phyloP scores from a whole-genome alignment of 1,140 invertebrate species.

The Zaprionus camerounensis region DNA sequence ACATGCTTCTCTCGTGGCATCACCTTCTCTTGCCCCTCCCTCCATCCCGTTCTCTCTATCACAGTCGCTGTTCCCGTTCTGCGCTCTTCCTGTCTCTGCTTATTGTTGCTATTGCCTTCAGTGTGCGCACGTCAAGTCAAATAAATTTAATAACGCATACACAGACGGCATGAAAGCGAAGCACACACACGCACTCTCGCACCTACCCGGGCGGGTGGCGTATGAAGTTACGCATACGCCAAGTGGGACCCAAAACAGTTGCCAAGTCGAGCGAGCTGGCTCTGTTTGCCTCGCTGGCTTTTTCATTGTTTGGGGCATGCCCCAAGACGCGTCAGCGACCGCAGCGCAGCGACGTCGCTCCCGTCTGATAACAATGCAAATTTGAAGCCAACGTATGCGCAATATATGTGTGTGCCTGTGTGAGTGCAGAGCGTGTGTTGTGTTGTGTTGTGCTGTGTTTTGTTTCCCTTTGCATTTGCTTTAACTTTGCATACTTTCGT shows the following conservation, averaged over 20 bases:
- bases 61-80: background rate
- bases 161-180: constrained; percentile 69
- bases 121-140: constrained; percentile 77
- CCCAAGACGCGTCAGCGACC: constrained; percentile 74
- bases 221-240: constrained; percentile 72
- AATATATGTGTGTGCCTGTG: constrained; percentile 59
- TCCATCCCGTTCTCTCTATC: background rate
- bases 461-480: constrained; percentile 45
- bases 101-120: constrained; percentile 32
- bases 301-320: constrained; percentile 40
- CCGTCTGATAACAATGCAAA: constrained; percentile 78
- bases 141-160: constrained; percentile 83
- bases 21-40: constrained; percentile 16
- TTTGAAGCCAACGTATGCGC: constrained; percentile 68
- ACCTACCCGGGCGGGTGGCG: constrained; percentile 14
- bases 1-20: constrained; percentile 27
- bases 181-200: constrained; percentile 33
- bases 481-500: constrained; percentile 71
- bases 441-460: constrained; percentile 28
- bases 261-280: constrained; percentile 38
- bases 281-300: constrained; percentile 44
- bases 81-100: background rate
- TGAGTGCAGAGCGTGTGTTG: constrained; percentile 12
- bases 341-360: constrained; percentile 40
- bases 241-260: constrained; percentile 60